Base-by-base conservation (phyloP, 2,113 vertebrate species). In the Pseudonaja textilis region DNA sequence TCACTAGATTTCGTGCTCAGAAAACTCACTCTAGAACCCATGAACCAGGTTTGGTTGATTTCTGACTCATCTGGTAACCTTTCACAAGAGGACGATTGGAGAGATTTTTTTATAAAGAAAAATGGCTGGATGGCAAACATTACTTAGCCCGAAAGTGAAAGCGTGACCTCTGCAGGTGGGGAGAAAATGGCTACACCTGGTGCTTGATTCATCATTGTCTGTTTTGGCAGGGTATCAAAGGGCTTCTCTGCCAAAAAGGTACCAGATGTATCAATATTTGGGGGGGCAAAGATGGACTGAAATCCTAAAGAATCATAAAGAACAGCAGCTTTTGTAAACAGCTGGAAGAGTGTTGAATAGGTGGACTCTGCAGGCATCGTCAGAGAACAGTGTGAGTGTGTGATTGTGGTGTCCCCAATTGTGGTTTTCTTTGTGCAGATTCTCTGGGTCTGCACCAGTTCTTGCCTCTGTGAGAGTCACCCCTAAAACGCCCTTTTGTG, bases 41-140 rank as follows among this genome's bases (percentile, higher is more conserved):
- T 92, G 34, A 52, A 93, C 56, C 47, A 85, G 92, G n/a, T 90
- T 81, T 42, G 88, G 92, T 61, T 94, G 92, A 85, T 18, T 26
- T 87, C 14, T 85, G 69, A 42, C 52, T 89, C 86, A 90, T 16
- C 2, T 9, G 14, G 12, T 87, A 64, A 87, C 8, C 42, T 54
- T 22, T 54, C 64, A 39, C 29, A 54, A 3, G 74, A 16, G 22
- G 64, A 69, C 50, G 12, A 22, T 55, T 34, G 10, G 29, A 6
- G 10, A 7, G 25, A 56, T 4, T 2, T 9, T 5, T 10, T 5
- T 4, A 18, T 52, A 87, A 20, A 42, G 34, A 25, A 85, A 54
- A 81, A 1, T 54, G 8, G 47, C 61, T 52, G 54, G 5, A 57
- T 5, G 39, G 34, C 90, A 47, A 45, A 47, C 34, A 91, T 42